Evolutionary conservation across 2,797 vertebrate genomes (phyloP), one percentile per base, ranked within the genome.

Genomic region (Pogonophryne albipinna): DNA sequence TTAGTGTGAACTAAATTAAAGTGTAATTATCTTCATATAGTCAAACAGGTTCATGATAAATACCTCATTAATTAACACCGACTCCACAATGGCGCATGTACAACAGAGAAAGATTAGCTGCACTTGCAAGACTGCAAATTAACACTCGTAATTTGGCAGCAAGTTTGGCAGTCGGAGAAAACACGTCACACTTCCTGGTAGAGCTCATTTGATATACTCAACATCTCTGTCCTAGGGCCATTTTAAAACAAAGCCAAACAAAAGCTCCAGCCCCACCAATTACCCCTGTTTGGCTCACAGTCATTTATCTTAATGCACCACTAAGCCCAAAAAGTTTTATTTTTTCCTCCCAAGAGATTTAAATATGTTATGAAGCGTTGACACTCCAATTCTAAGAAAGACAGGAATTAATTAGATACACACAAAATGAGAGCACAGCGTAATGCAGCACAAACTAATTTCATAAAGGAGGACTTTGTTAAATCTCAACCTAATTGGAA

Each of bases 371-470:
- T 78, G 68, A 86, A 85, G 86, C 74, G 74, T 76, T 90, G 82
- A 90, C 79, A 83, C 85, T 67, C 57, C 78, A 91, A 89, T 90
- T 76, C 76, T 83, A 87, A 84, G 80, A 89, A 88, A 89, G 85
- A 91, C 76, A 67, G 79, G 67, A 90, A 87, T 89, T 91, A 91
- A 92, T 91, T 92, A 91, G 78, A 88, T 85, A 80, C 84, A 86
- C 85, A 91, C 82, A 85, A 88, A 92, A 88, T 87, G 79, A 89
- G 89, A 91, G 84, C 84, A 90, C 82, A 85, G 73, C 83, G 74
- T 88, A 89, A 91, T 83, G 88, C 86, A 89, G 87, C 86, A 89
- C 83, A 89, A 92, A 91, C 89, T 91, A 87, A 93, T 93, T 90
- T 88, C 69, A 85, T 88, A 85, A 90, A 91, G 58, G 68, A 86